Evolutionary conservation across 1,140 invertebrate species (phyloP).

Genomic region (Medauroidea extradentata): DNA sequence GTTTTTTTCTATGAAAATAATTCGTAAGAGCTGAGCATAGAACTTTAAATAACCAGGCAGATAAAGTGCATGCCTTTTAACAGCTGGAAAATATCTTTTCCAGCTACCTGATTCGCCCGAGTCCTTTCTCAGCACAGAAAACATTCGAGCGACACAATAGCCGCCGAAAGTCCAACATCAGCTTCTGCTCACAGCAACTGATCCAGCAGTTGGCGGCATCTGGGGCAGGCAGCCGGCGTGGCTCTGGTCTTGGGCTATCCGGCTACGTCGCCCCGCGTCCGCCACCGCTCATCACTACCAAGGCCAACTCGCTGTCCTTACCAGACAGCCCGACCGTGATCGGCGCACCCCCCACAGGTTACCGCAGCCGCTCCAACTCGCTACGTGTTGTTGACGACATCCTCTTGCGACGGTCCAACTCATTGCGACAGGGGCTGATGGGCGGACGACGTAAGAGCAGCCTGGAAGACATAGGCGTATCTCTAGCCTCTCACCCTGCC

Average conservation of each 20-base stretch:
- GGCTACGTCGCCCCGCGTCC: conserved; percentile 55
- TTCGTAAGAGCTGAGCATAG: no score
- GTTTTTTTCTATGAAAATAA: no score
- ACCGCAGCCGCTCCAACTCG: conserved; percentile 61
- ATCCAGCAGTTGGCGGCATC: conserved; percentile 58
- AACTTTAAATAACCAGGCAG: no score
- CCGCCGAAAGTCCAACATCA: conserved; percentile 84
- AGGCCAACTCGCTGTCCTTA: conserved; percentile 81
- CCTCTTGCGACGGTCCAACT: conserved; percentile 74
- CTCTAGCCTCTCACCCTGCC: conserved; percentile 60
- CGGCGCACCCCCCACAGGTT: conserved; percentile 39
- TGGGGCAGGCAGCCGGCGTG: conserved; percentile 44
- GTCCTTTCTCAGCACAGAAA: conserved; percentile 88
- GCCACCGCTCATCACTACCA: conserved; percentile 71
- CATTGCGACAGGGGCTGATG: conserved; percentile 68
- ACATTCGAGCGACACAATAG: conserved; percentile 89
- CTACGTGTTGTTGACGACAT: conserved; percentile 80
- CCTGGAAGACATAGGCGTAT: conserved; percentile 78
- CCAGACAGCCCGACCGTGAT: conserved; percentile 78
- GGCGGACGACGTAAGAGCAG: conserved; percentile 67
- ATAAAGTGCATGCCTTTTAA: no score
- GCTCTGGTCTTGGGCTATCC: conserved; percentile 55
- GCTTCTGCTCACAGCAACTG: conserved; percentile 71
- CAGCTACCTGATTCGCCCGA: conserved; percentile 82
- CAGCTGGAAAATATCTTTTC: no score